Base-by-base conservation (phyloP, 2,113 vertebrate genomes). In the Cranoglanis bouderius region DNA sequence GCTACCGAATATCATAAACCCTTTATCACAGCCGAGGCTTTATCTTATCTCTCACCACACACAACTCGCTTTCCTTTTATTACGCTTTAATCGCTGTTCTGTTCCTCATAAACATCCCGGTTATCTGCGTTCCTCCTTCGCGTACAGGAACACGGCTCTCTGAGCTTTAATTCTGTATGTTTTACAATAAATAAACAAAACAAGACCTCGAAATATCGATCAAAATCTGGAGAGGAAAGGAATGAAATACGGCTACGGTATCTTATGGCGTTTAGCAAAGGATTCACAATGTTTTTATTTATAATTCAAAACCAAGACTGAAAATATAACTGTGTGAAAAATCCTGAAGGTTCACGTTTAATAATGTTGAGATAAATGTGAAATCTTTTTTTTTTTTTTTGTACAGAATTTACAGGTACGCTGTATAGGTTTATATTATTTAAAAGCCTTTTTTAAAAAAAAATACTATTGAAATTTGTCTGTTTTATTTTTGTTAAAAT, bases 41-140 rank as follows among this genome's bases (percentile, higher is more conserved):
- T 38, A 82, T 57, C 80, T 82, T 21, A 78, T 78, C 80, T 82
- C 51, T 57, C 49, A 57, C n/a, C 80, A 35, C 51, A 57, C 80
- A 57, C 80, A 1, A 16, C 77, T 80, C 43, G 77, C 46, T 38
- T 29, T 51, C 29, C 49, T 51, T 43, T n/a, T 18, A 80, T n/a
- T 49, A 51, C 77, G 18, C 77, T 51, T 80, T 80, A 80, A 82
- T 82, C 51, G n/a, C 13, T 29, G 9, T 70, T n/a, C 29, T 49
- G 43, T n/a, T 67, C 67, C 67, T 40, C 32, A 85, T 29, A 75
- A 53, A 55, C 8, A 85, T 40, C 63, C 8, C 65, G n/a, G 3
- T 24, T 40, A 40, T 29, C 65, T 40, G 51, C 4, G 14, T 29
- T 59, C 49, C n/a, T 12, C 63, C 3, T 21, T 49, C 9, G 16